phyloP scores from a whole-genome alignment of 2,113 vertebrate genomes.

The Thunnus maccoyii region DNA sequence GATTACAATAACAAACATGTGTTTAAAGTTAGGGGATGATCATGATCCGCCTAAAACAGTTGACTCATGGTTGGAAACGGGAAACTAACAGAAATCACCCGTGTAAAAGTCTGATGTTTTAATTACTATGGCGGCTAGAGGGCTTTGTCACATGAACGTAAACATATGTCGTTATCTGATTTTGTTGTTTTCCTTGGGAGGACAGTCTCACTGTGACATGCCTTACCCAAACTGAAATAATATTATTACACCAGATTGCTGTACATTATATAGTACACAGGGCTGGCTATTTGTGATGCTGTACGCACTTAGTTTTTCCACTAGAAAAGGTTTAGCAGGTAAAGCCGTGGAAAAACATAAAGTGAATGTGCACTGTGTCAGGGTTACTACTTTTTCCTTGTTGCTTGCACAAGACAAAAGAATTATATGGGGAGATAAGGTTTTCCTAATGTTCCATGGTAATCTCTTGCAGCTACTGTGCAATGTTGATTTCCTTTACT shows the following conservation, averaged over 20 bases:
- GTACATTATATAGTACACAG: slow-evolving; percentile 1
- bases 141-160: no score
- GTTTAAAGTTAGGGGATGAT: no score
- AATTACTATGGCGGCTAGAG: no score
- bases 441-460: not conserved
- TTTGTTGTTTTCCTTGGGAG: no score
- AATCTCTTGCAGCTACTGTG: slow-evolving; percentile 25
- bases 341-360: not conserved
- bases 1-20: no score
- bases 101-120: no score
- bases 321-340: not conserved
- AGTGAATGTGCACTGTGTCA: slow-evolving; percentile 1
- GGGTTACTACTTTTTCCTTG: not conserved
- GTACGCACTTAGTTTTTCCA: not conserved
- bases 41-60: no score
- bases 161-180: no score
- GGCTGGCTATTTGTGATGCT: not conserved
- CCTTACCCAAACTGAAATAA: not conserved
- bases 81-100: no score
- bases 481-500: slow-evolving; percentile 16
- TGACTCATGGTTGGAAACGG: no score
- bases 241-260: slow-evolving; percentile 9
- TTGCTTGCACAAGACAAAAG: not conserved
- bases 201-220: not conserved
- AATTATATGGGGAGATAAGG: not conserved